phyloP scores from a whole-genome alignment of 2,113 vertebrate genomes.

The Nycticorax nycticorax region DNA sequence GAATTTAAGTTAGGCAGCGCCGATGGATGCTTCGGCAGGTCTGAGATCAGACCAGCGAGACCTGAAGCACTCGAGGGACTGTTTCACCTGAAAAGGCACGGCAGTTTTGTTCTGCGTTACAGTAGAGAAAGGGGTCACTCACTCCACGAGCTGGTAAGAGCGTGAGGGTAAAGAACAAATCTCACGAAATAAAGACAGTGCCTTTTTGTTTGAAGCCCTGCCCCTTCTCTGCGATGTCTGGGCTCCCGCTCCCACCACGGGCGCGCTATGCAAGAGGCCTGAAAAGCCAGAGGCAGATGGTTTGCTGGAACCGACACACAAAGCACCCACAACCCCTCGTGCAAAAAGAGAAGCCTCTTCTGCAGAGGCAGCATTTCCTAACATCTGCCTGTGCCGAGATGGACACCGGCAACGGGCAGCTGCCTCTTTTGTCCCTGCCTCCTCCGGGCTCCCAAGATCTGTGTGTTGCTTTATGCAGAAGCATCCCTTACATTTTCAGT shows the following conservation, averaged over 20 bases:
- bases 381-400: background rate
- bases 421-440: background rate
- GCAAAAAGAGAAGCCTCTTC: background rate
- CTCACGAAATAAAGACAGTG: fast-evolving
- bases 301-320: background rate
- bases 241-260: background rate
- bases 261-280: background rate
- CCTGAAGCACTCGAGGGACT: background rate
- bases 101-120: background rate
- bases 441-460: fast-evolving
- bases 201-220: background rate
- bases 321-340: background rate
- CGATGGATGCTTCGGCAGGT: fast-evolving
- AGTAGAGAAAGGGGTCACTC: background rate
- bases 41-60: background rate
- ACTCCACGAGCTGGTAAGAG: background rate
- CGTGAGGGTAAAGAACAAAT: background rate
- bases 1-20: background rate
- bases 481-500: background rate
- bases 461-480: background rate
- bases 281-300: background rate
- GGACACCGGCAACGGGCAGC: background rate
- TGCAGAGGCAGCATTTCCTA: background rate
- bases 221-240: background rate
- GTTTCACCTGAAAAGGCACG: background rate